Evolutionary conservation across 2,888 invertebrate species (phyloP).

Genomic region (Congeria kusceri): DNA sequence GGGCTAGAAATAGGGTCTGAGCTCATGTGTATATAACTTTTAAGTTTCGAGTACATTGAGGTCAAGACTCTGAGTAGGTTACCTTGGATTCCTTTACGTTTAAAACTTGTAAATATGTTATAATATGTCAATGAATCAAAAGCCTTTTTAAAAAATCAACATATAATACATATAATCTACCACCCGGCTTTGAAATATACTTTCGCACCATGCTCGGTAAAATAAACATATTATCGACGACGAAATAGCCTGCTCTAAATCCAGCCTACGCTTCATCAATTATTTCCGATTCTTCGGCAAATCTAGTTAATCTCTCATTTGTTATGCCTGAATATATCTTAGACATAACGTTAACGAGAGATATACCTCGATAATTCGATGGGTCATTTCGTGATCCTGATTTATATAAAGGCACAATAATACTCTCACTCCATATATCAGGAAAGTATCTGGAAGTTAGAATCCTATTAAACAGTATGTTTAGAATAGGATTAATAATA

Average conservation of each 20-base stretch:
- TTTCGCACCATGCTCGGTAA: not conserved
- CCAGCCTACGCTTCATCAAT: slow-evolving; percentile 14
- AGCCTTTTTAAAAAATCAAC: slow-evolving; percentile 9
- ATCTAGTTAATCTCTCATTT: not conserved
- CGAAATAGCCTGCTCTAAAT: not conserved
- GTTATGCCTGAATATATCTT: not conserved
- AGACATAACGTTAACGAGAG: slow-evolving; percentile 2
- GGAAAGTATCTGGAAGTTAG: too few species aligned
- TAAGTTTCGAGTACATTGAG: not conserved
- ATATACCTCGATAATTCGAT: not conserved
- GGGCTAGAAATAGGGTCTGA: too few species aligned
- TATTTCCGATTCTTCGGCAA: not conserved
- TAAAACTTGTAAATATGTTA: not conserved
- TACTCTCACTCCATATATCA: too few species aligned
- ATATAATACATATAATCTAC: slow-evolving; percentile 7
- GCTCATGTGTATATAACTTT: too few species aligned
- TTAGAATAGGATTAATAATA: too few species aligned
- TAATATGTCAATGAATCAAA: not conserved
- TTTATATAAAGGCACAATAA: not conserved
- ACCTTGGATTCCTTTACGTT: not conserved
- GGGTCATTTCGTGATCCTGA: not conserved
- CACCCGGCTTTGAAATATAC: not conserved
- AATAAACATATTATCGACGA: not conserved
- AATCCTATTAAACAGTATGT: too few species aligned
- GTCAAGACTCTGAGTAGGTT: not conserved